Conservation (phyloP, 2,888 invertebrate species). For the Stenurella melanura region DNA sequence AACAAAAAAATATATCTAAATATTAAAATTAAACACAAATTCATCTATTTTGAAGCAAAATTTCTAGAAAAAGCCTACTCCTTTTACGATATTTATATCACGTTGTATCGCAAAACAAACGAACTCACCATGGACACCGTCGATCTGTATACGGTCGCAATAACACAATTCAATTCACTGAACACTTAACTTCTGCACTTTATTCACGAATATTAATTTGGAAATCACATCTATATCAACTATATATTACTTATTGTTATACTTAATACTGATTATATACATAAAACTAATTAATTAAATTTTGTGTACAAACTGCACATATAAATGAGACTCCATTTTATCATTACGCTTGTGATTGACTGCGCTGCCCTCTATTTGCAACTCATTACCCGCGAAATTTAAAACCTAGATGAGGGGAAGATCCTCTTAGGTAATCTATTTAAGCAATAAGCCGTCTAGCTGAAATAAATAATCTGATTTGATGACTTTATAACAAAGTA, state of each 20-base stretch:
- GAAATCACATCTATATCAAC: slow-evolving; percentile 61
- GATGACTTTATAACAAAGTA: too few relatives aligned
- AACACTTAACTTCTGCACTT: slow-evolving; percentile 55
- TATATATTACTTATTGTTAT: slow-evolving; percentile 61
- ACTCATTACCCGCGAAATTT: slow-evolving; percentile 46
- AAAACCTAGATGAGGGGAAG: slow-evolving; percentile 10
- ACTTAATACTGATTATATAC: slow-evolving; percentile 63
- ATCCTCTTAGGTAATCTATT: too few relatives aligned
- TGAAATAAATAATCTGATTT: too few relatives aligned
- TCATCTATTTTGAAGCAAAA: background rate
- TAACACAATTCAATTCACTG: slow-evolving; percentile 55
- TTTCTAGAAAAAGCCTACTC: slow-evolving; percentile 40
- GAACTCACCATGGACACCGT: slow-evolving; percentile 73
- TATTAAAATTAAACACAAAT: background rate
- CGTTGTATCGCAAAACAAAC: slow-evolving; percentile 62
- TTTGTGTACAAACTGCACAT: slow-evolving; percentile 73
- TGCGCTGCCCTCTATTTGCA: slow-evolving; percentile 60
- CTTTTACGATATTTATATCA: slow-evolving; percentile 44
- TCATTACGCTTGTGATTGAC: slow-evolving; percentile 72
- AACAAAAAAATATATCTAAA: slow-evolving; percentile 36
- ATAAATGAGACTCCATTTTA: slow-evolving; percentile 74
- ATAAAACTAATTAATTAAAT: slow-evolving; percentile 68
- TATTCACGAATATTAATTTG: slow-evolving; percentile 55
- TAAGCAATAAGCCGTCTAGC: too few relatives aligned
- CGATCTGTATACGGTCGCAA: slow-evolving; percentile 59